Evolutionary conservation across 2,888 invertebrate genomes (phyloP), one percentile per base, ranked within the genome.

Genomic region (Parochlus steinenii): DNA sequence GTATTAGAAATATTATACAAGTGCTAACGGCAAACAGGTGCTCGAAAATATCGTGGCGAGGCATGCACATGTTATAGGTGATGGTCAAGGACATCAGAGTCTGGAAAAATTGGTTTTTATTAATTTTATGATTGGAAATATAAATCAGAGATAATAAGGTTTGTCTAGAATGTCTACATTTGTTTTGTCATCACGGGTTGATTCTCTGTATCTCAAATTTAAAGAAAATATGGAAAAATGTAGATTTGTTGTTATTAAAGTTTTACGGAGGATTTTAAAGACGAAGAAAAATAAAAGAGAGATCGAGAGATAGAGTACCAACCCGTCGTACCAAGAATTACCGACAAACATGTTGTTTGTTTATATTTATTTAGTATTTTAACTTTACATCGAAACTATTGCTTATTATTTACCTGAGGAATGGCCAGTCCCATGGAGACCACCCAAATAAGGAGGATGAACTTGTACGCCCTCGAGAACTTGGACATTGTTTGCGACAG

Each of bases 401-500:
- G n/a, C n/a, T n/a, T n/a, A n/a, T n/a, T n/a, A n/a, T n/a, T n/a
- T n/a, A 34, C 82, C 55, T 79, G 80, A 0, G 87, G 80, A 39
- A 80, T 60, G 38, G 86, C 75, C 36, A 76, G 63, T 47, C 74
- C 63, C 47, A 83, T 54, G 2, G 86, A 80, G 33, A 79, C 55
- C 6, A 80, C 51, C 89, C 89, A 90, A 46, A 87, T 78, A 5
- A 69, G 61, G 5, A 70, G 53, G n/a, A 71, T 70, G 44, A 79
- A 76, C 45, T 79, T 73, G 33, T 85, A 69, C 3, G 83, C 86
- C 38, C 90, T 66, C 17, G 79, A 77, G 24, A 87, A 59, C 47
- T 83, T 82, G 2, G 85, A 82, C 67, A 83, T 74, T 3, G 79
- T 79, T 52, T 85, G 83, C 5, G 69, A 67, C 22, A 69, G 52